These are phyloP conservation scores for Drosophila nigrodunni DNA, from an alignment of 1,140 invertebrate species.

Conservation along the genomic window DNA sequence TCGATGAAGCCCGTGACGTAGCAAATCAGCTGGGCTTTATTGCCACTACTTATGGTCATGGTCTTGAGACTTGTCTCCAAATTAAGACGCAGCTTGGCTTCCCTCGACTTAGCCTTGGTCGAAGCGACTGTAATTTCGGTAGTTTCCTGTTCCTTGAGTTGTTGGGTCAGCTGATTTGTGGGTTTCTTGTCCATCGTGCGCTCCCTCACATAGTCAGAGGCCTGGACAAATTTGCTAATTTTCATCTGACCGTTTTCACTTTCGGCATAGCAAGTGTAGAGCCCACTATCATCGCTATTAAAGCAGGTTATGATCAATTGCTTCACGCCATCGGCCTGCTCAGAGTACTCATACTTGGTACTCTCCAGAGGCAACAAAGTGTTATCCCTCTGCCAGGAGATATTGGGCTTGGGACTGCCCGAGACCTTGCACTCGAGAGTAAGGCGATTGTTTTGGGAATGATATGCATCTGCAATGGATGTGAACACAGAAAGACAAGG, in stretches of 20 bases:
- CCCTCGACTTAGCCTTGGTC: slow-evolving; percentile 57
- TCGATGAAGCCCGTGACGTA: slow-evolving; percentile 78
- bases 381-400: slow-evolving; percentile 94
- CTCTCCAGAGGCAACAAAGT: slow-evolving; percentile 85
- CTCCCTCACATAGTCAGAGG: slow-evolving; percentile 68
- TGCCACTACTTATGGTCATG: slow-evolving; percentile 76
- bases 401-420: slow-evolving; percentile 79
- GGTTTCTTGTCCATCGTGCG: slow-evolving; percentile 55
- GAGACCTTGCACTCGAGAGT: slow-evolving; percentile 80
- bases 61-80: slow-evolving; percentile 76
- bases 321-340: slow-evolving; percentile 64
- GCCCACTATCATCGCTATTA: slow-evolving; percentile 59
- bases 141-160: slow-evolving; percentile 35
- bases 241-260: slow-evolving; percentile 82
- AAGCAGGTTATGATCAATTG: slow-evolving; percentile 72
- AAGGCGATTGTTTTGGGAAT: slow-evolving; percentile 71
- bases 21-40: slow-evolving; percentile 79
- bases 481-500: slow-evolving; percentile 42
- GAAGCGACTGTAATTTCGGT: slow-evolving; percentile 14
- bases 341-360: slow-evolving; percentile 85
- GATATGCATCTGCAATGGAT: slow-evolving; percentile 75
- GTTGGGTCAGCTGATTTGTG: slow-evolving; percentile 50
- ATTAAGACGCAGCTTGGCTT: slow-evolving; percentile 67
- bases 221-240: slow-evolving; percentile 80
- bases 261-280: slow-evolving; percentile 81